Evolutionary conservation across 2,888 invertebrate species (phyloP).

Genomic region (Brachypalpus laphriformis): DNA sequence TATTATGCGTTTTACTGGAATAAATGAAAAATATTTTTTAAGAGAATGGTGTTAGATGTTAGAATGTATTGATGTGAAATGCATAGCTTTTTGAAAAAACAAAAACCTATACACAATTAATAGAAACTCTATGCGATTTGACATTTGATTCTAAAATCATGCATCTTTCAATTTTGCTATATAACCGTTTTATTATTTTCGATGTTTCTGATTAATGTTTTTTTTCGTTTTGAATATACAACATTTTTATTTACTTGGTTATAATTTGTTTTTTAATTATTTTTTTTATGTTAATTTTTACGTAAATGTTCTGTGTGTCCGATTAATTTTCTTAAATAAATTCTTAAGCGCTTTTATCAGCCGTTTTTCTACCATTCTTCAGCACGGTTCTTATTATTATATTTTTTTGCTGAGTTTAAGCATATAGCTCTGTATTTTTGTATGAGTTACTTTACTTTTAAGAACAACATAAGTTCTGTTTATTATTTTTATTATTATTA

Average conservation of each 20-base stretch:
- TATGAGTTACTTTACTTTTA: constrained; percentile 16
- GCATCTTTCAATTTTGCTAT: constrained; percentile 62
- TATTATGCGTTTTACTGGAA: constrained; percentile 59
- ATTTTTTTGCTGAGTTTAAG: constrained; percentile 48
- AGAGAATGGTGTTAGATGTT: constrained; percentile 55
- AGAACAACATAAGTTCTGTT: neutral
- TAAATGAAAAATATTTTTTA: constrained; percentile 13
- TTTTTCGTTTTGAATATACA: constrained; percentile 63
- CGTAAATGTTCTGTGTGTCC: constrained; percentile 57
- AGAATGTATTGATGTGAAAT: constrained; percentile 46
- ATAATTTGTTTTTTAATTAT: constrained; percentile 34
- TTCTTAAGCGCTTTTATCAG: constrained; percentile 23
- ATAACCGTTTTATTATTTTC: constrained; percentile 64
- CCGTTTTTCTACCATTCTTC: constrained; percentile 55
- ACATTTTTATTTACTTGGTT: constrained; percentile 26
- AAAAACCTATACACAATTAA: neutral
- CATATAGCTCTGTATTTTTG: constrained; percentile 13
- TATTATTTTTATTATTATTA: too few relatives aligned
- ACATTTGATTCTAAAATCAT: constrained; percentile 62
- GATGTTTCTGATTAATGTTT: constrained; percentile 74
- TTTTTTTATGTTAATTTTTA: constrained; percentile 44
- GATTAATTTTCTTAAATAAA: constrained; percentile 39
- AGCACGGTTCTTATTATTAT: constrained; percentile 54
- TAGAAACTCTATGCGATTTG: constrained; percentile 39
- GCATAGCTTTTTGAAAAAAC: constrained; percentile 28